These are phyloP conservation scores for Calcarius lapponicus DNA, from an alignment of 2,797 vertebrate genomes.

Conservation along the genomic window DNA sequence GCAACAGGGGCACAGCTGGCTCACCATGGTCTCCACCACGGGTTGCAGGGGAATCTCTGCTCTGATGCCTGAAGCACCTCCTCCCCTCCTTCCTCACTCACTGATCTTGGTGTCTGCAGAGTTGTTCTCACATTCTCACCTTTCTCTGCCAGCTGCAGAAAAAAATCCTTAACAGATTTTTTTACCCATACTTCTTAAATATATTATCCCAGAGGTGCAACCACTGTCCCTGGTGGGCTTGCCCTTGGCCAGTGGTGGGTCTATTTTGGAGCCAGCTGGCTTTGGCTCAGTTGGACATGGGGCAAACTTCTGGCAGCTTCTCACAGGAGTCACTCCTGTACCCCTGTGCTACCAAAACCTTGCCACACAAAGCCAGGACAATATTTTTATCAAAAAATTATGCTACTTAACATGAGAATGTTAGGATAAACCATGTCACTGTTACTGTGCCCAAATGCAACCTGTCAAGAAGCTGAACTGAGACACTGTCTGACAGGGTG, in stretches of 20 bases:
- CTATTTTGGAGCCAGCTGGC: not conserved
- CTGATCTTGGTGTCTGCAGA: not conserved
- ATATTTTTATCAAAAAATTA: not conserved
- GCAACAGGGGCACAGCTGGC: not conserved
- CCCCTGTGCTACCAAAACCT: not conserved
- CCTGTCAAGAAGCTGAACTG: not conserved
- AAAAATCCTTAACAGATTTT: not conserved
- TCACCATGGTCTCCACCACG: fast-evolving
- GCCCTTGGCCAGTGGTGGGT: not conserved
- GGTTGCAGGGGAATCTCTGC: not conserved
- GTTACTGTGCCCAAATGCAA: not conserved
- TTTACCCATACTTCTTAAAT: not conserved
- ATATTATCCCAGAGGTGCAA: not conserved
- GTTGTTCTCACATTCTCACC: not conserved
- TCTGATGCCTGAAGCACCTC: not conserved
- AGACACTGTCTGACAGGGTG: not conserved
- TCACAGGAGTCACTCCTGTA: not conserved
- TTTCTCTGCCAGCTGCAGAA: not conserved
- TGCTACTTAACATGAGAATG: not conserved
- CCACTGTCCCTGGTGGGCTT: not conserved
- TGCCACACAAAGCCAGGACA: not conserved
- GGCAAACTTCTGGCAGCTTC: not conserved
- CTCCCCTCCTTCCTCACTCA: not conserved
- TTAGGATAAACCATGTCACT: not conserved
- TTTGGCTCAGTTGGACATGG: not conserved